phyloP scores from a whole-genome alignment of 2,797 vertebrate species.

The Smutsia gigantea region DNA sequence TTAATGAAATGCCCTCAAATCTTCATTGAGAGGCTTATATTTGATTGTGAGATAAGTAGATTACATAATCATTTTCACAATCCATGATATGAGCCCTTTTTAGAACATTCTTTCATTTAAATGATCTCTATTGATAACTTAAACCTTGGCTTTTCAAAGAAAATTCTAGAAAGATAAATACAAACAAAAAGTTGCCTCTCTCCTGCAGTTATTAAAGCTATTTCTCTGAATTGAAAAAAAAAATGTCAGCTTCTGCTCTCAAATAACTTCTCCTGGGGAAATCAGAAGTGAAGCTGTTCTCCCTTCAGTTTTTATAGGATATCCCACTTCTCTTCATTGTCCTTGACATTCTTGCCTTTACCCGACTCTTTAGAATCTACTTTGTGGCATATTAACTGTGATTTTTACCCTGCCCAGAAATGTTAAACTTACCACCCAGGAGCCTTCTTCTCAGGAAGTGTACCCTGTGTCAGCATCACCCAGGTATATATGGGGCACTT shows the following conservation, averaged over 20 bases:
- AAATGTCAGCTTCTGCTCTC: neutral
- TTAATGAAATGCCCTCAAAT: conserved; percentile 49
- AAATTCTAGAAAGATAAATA: conserved; percentile 27
- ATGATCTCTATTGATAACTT: conserved; percentile 10
- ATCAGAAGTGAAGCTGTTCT: neutral
- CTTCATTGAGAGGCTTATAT: neutral
- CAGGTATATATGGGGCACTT: conserved; percentile 41
- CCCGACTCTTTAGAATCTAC: neutral
- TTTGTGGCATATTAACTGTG: neutral
- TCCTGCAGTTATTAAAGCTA: neutral
- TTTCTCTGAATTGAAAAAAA: conserved; percentile 15
- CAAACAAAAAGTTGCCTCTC: neutral
- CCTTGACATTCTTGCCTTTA: neutral
- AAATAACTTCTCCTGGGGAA: neutral
- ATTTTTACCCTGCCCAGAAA: conserved; percentile 48
- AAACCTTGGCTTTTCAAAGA: conserved; percentile 48
- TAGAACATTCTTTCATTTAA: conserved; percentile 43
- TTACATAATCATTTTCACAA: conserved; percentile 30
- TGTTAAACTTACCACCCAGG: conserved; percentile 80
- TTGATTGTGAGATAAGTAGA: conserved; percentile 31
- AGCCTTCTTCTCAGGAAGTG: conserved; percentile 58
- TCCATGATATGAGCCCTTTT: neutral
- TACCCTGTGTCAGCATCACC: conserved; percentile 57
- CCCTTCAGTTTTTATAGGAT: neutral
- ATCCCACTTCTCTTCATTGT: neutral